Evolutionary conservation across 2,888 invertebrate genomes (phyloP).

Genomic region (Cerceris ruficornis): DNA sequence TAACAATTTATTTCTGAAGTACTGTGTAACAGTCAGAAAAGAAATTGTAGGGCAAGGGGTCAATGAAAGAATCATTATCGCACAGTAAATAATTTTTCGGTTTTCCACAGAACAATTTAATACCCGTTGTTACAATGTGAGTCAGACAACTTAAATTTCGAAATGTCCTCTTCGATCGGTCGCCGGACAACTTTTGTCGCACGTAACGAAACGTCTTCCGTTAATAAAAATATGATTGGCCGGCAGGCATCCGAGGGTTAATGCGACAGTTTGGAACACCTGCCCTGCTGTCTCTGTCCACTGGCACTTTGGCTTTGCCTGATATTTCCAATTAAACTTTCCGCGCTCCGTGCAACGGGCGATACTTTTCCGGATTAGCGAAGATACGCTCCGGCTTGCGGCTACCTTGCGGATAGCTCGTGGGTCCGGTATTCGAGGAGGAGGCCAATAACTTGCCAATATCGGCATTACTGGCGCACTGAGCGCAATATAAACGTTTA

Average conservation of each 20-base stretch:
- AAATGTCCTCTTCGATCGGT: neutral
- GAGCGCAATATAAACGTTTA: slow-evolving; percentile 81
- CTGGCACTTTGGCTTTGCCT: slow-evolving; percentile 38
- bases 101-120: neutral
- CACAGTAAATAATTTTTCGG: too few species aligned
- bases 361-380: slow-evolving; percentile 74
- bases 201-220: slow-evolving; percentile 11
- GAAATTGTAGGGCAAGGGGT: too few species aligned
- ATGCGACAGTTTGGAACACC: slow-evolving; percentile 57
- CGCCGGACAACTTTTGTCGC: neutral
- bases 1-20: too few species aligned
- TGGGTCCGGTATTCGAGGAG: slow-evolving; percentile 52
- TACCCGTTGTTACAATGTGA: neutral
- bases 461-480: slow-evolving; percentile 79
- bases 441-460: slow-evolving; percentile 81
- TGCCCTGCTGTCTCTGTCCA: slow-evolving; percentile 50
- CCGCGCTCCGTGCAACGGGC: slow-evolving; percentile 52
- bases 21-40: too few species aligned
- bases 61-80: too few species aligned
- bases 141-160: neutral
- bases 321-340: slow-evolving; percentile 78
- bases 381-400: slow-evolving; percentile 63
- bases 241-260: slow-evolving; percentile 28
- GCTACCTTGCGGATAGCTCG: slow-evolving; percentile 60
- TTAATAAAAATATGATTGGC: slow-evolving; percentile 38